Conservation (phyloP, 2,113 vertebrate species). For the Hippocampus abdominalis region DNA sequence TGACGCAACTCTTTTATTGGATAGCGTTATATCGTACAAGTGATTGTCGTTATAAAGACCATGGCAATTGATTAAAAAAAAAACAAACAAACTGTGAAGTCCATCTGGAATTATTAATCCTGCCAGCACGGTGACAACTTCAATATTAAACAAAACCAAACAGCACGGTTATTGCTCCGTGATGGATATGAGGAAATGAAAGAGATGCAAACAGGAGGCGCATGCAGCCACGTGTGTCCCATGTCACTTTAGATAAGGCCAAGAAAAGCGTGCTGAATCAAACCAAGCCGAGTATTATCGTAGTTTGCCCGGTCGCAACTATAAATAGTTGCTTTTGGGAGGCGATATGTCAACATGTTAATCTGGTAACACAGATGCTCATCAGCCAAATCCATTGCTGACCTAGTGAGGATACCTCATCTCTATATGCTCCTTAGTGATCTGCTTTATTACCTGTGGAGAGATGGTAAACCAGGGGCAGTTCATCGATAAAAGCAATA, state of each 20-base stretch:
- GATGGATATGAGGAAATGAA: conserved; percentile 53
- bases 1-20: neutral
- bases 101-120: neutral
- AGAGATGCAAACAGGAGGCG: conserved; percentile 37
- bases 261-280: conserved; percentile 38
- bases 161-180: conserved; percentile 1
- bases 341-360: conserved; percentile 12
- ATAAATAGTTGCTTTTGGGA: conserved; percentile 31
- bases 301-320: conserved; percentile 8
- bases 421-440: conserved; percentile 10
- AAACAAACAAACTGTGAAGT: neutral
- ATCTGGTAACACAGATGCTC: conserved; percentile 26
- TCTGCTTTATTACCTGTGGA: conserved; percentile 10
- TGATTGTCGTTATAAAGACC: neutral
- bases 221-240: conserved; percentile 5
- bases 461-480: conserved; percentile 15
- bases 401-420: neutral
- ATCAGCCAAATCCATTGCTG: conserved; percentile 9
- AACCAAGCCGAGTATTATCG: conserved; percentile 15
- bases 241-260: conserved; percentile 8
- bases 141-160: conserved; percentile 35
- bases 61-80: neutral
- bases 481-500: conserved; percentile 8
- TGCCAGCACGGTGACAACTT: conserved; percentile 4
- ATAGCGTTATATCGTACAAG: neutral